Conservation (phyloP, 37 sponge, comb jelly and placozoan species). For the Aphrocallistes beatrix region DNA sequence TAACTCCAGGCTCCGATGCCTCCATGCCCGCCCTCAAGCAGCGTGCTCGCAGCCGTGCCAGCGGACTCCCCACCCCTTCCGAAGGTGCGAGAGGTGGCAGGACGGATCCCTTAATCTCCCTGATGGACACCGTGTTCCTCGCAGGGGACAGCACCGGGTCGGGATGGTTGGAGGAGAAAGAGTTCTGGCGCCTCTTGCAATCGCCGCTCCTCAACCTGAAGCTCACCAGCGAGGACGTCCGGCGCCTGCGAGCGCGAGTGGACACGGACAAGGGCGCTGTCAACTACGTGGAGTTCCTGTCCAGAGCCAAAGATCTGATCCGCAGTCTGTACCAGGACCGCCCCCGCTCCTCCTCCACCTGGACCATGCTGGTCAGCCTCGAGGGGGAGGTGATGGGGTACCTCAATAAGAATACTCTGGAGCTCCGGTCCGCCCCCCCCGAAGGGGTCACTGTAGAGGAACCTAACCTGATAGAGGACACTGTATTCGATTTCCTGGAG, state of each 20-base stretch:
- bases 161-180: not conserved
- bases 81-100: not conserved
- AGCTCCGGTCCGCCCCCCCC: not conserved
- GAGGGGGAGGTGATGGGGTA: conserved; percentile 28
- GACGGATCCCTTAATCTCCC: not conserved
- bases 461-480: not conserved
- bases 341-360: conserved; percentile 23
- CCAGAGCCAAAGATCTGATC: conserved; percentile 25
- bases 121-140: conserved; percentile 2
- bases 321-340: conserved; percentile 28
- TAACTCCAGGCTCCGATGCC: not conserved
- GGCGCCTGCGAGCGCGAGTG: conserved; percentile 23
- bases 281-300: conserved; percentile 32
- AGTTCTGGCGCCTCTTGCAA: conserved; percentile 21
- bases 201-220: conserved; percentile 35
- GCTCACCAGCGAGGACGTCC: conserved; percentile 27
- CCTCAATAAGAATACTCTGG: conserved; percentile 30
- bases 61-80: not conserved
- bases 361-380: conserved; percentile 25
- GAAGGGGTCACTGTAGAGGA: not conserved
- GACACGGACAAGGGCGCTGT: conserved; percentile 26
- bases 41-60: not conserved
- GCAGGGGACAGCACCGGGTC: not conserved
- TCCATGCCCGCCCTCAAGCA: not conserved
- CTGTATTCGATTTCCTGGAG: not conserved